These are phyloP conservation scores for Mycteria americana DNA, from an alignment of 2,797 vertebrate genomes.

Conservation along the genomic window DNA sequence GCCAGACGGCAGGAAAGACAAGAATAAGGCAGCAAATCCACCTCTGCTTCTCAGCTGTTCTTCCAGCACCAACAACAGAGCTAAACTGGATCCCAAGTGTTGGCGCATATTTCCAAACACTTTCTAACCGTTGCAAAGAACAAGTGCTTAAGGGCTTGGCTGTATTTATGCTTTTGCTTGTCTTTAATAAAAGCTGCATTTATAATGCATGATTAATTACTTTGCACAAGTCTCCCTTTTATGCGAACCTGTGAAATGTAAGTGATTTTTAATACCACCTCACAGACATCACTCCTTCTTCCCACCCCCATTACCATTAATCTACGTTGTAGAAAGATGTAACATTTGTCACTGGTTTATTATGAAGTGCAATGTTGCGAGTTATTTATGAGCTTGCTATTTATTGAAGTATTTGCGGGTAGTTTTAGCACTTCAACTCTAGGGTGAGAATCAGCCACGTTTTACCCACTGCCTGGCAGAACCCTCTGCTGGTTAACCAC, in stretches of 20 bases:
- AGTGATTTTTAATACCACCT: slow-evolving; percentile 74
- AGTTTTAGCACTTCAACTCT: slow-evolving; percentile 21
- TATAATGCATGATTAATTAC: slow-evolving; percentile 71
- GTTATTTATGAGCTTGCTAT: slow-evolving; percentile 74
- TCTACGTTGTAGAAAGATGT: slow-evolving; percentile 61
- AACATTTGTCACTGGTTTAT: slow-evolving; percentile 74
- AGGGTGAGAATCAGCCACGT: slow-evolving; percentile 12
- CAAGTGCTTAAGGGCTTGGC: slow-evolving; percentile 30
- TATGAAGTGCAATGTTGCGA: slow-evolving; percentile 39
- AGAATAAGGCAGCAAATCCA: not conserved
- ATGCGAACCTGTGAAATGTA: slow-evolving; percentile 62
- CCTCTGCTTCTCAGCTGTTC: slow-evolving; percentile 2
- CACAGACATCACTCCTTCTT: slow-evolving; percentile 32
- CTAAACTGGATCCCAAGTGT: slow-evolving; percentile 20
- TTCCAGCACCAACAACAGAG: not conserved
- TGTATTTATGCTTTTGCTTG: slow-evolving; percentile 34
- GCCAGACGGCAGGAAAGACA: not conserved
- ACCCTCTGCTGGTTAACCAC: slow-evolving; percentile 14
- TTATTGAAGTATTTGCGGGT: slow-evolving; percentile 69
- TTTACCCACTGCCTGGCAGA: slow-evolving; percentile 8
- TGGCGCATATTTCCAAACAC: slow-evolving; percentile 37
- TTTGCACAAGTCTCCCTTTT: slow-evolving; percentile 61
- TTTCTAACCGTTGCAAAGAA: slow-evolving; percentile 45
- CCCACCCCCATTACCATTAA: slow-evolving; percentile 61
- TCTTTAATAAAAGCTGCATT: slow-evolving; percentile 62